Evolutionary conservation across 2,888 invertebrate genomes (phyloP).

Genomic region (Eueremaeus valkanovi): DNA sequence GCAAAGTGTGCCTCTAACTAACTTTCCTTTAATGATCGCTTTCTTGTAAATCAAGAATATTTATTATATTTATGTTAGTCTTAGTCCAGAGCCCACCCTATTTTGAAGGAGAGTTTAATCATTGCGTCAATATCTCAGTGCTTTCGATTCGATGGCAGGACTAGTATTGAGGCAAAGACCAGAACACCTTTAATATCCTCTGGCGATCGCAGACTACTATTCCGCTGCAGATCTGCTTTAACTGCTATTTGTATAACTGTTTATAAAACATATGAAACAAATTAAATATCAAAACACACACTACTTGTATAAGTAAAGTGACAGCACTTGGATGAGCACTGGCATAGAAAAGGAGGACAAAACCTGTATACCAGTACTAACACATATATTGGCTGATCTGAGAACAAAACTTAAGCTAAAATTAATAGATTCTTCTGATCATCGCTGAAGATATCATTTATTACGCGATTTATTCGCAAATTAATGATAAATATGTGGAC

Average conservation of each 20-base stretch:
- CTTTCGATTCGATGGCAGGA: slow-evolving; percentile 25
- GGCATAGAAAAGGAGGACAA: slow-evolving; percentile 20
- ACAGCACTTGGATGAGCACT: slow-evolving; percentile 4
- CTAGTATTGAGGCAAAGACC: slow-evolving; percentile 20
- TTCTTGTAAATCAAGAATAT: slow-evolving; percentile 32
- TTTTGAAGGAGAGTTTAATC: slow-evolving; percentile 30
- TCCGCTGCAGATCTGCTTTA: background rate
- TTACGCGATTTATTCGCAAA: too few relatives aligned
- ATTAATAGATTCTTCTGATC: background rate
- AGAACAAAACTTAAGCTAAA: background rate
- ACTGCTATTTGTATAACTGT: background rate
- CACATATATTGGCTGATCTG: background rate
- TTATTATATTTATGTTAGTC: slow-evolving; percentile 17
- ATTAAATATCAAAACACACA: background rate
- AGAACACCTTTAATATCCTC: slow-evolving; percentile 18
- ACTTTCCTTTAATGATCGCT: slow-evolving; percentile 31
- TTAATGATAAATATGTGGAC: too few relatives aligned
- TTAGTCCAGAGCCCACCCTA: slow-evolving; percentile 18
- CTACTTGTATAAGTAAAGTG: background rate
- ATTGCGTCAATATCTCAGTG: slow-evolving; percentile 16
- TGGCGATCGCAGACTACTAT: background rate
- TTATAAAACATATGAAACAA: background rate
- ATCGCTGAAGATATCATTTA: too few relatives aligned
- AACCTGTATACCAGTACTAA: background rate
- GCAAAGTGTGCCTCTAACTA: slow-evolving; percentile 27